Percentiles rank a stretch among this genome's conserved stretches.
Conservation (phyloP, 2,113 vertebrate genomes). For the Shinisaurus crocodilurus region DNA sequence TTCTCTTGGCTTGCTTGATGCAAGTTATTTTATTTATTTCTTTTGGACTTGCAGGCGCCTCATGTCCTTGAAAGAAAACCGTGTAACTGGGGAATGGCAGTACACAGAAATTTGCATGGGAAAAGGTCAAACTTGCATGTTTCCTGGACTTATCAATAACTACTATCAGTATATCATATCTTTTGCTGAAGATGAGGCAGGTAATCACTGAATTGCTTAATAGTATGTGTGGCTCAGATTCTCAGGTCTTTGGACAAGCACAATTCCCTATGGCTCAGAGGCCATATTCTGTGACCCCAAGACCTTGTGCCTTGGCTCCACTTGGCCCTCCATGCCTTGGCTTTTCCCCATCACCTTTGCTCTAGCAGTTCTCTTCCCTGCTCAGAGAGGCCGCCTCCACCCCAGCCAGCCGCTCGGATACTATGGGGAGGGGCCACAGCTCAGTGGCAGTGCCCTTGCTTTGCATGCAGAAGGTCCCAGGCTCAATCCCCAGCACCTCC, state of each 20-base stretch:
- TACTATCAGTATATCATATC: constrained; percentile 95
- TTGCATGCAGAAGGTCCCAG: not conserved
- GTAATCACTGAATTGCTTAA: constrained; percentile 70
- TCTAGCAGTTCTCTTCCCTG: not conserved
- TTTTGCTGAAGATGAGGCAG: constrained; percentile 95
- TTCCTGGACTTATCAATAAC: constrained; percentile 94
- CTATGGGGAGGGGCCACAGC: not conserved
- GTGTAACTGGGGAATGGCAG: constrained; percentile 79
- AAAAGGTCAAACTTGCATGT: constrained; percentile 86
- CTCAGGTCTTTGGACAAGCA: not conserved
- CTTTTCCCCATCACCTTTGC: not conserved
- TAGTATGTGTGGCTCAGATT: not conserved
- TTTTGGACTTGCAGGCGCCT: constrained; percentile 80
- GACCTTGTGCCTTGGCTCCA: not conserved
- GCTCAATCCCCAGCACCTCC: not conserved
- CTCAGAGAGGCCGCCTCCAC: not conserved
- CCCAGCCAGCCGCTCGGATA: not conserved
- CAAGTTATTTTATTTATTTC: not conserved
- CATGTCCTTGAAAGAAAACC: constrained; percentile 90
- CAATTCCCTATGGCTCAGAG: not conserved
- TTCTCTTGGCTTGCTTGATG: not conserved
- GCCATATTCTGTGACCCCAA: not conserved
- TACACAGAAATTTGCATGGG: constrained; percentile 97
- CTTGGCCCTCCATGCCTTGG: not conserved
- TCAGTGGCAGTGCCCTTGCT: not conserved